Evolutionary conservation across 2,797 vertebrate species (phyloP), one percentile per base, ranked within the genome.

Genomic region (Uromys caudimaculatus): DNA sequence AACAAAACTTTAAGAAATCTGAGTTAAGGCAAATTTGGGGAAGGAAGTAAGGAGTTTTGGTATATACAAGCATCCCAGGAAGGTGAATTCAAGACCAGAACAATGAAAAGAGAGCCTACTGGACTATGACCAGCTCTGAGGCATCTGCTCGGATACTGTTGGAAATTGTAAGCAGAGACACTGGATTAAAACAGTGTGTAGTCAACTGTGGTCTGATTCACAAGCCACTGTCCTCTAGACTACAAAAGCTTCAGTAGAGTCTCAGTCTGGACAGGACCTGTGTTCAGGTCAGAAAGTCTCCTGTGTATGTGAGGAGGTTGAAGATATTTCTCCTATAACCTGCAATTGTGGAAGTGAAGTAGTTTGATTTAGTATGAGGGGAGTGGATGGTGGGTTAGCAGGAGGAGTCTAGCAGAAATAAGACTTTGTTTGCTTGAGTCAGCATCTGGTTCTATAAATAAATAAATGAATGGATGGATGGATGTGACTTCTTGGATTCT

Each of bases 61-160:
- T 27, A 6, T 4, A 35, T 3, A 47, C n/a, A 13, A 87, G 60
- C 32, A 44, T 44, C 24, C 21, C 35, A 60, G 29, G 81, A 93
- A 47, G 24, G 17, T 10, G 9, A 17, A 24, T 56, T 6, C 4
- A 56, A 93, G 52, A 35, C 17, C 35, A 23, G 41, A 58, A 35
- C 54, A 76, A 56, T 24, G 29, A 44, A 41, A n/a, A 82, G 1
- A 75, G 5, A 21, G 6, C 6, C 41, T 52, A 9, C 0, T 0
- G 17, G 47, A 81, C 60, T 47, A n/a, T 0, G 7, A 27, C 14
- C 8, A 64, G 23, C 58, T 24, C 32, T 89, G 50, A 24, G 73
- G 12, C 29, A 52, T 75, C 54, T 93, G 19, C 44, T 82, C n/a
- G 67, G 83, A 89, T 16, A 58, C 32, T 60, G 41, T 24, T 17